These are phyloP conservation scores for Diorhabda elongata DNA, from an alignment of 1,140 invertebrate genomes.

Conservation along the genomic window DNA sequence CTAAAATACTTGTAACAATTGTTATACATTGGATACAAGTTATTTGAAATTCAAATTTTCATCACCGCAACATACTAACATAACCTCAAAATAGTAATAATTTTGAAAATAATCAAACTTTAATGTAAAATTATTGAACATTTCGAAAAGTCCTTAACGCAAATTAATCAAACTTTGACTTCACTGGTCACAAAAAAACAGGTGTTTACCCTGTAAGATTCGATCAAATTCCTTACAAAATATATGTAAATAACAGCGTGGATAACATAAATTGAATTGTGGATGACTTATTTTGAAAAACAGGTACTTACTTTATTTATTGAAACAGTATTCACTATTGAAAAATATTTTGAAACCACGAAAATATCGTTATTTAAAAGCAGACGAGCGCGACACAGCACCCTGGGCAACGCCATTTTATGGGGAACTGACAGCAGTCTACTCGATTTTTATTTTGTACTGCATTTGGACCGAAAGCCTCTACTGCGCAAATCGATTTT, in stretches of 20 bases:
- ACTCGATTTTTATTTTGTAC: slow-evolving; percentile 18
- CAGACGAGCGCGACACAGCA: slow-evolving; percentile 39
- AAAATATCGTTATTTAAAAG: slow-evolving; percentile 38
- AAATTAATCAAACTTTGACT: no score
- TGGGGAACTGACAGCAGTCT: slow-evolving; percentile 20
- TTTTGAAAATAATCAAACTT: no score
- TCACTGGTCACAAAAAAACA: slow-evolving; percentile 1
- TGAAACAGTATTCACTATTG: slow-evolving; percentile 32
- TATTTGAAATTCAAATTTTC: background rate
- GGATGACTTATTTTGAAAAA: slow-evolving; percentile 1
- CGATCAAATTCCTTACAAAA: background rate
- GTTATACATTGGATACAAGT: background rate
- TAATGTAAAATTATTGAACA: no score
- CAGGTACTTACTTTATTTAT: slow-evolving; percentile 41
- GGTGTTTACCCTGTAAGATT: slow-evolving; percentile 1
- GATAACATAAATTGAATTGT: background rate
- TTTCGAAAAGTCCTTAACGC: no score
- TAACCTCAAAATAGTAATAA: background rate
- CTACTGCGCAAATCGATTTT: slow-evolving; percentile 22
- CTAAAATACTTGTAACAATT: no score
- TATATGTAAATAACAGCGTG: no score
- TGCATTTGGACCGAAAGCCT: background rate
- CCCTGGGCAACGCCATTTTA: slow-evolving; percentile 41
- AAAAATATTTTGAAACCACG: slow-evolving; percentile 36
- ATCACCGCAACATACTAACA: background rate